A percentile compares a stretch with the other conserved stretches of the same genome.
Evolutionary conservation across 2,113 vertebrate genomes (phyloP).

Genomic region (Parotia lawesii): DNA sequence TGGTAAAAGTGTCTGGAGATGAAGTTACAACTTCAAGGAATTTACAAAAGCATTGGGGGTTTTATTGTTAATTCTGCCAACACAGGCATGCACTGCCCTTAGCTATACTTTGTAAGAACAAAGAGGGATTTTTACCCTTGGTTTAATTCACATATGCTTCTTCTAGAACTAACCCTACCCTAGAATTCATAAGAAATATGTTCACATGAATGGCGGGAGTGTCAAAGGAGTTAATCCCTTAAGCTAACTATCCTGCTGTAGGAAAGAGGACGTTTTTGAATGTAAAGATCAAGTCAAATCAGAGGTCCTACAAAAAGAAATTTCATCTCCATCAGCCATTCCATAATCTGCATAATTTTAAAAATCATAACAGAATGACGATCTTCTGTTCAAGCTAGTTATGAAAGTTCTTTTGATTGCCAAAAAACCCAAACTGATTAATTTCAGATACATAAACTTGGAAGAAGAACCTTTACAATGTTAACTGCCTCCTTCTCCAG

Average conservation of each 20-base stretch:
- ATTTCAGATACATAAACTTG: not conserved
- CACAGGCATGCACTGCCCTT: not conserved
- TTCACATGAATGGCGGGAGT: fast-evolving
- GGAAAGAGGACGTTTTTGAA: not conserved
- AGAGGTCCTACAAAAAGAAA: not conserved
- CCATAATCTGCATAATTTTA: not conserved
- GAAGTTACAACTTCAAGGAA: not conserved
- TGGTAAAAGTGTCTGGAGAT: not conserved
- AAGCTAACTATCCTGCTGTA: not conserved
- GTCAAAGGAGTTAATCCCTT: not conserved
- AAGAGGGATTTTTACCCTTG: not conserved
- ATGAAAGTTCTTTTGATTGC: not conserved
- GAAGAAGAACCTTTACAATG: not conserved
- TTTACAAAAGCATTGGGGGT: not conserved
- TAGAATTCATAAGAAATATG: not conserved
- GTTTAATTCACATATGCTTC: not conserved
- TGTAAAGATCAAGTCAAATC: not conserved
- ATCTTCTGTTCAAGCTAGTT: not conserved
- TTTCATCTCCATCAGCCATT: not conserved
- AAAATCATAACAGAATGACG: not conserved
- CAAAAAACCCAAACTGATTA: not conserved
- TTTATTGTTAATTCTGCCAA: not conserved
- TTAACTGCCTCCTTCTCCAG: not conserved
- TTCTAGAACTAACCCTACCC: not conserved
- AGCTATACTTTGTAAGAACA: not conserved